Base-by-base conservation (phyloP, 1,140 invertebrate genomes). In the Lithobius niger region DNA sequence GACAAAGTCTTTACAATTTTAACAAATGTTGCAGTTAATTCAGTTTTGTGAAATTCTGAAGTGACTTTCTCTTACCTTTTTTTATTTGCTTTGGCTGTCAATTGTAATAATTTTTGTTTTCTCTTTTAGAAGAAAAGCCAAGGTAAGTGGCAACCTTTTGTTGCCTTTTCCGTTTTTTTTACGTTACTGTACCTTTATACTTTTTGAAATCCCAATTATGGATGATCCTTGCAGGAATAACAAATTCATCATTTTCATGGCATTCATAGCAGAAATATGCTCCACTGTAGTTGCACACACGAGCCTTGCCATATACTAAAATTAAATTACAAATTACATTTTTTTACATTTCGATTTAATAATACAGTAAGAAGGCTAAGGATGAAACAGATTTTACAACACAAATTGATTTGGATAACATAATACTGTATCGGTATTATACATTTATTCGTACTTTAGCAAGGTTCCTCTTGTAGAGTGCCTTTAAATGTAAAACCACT, bases 181-280 rank as follows among this genome's bases (percentile, higher is more conserved):
- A n/a, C n/a, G n/a, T n/a, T 50, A 27, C 13, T 16, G 10, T 27
- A 19, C 94, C 84, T 53, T 79, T 73, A 69, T 92, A 88, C 58
- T 79, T 78, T 59, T 81, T 82, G 63, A 95, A 89, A 69, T 97
- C 92, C 91, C 92, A 97, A 68, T 97, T 96, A 64, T 89, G 82
- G 44, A 97, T 77, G 22, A 97, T 82, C 53, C 84, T 71, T 1
- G 91, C 82, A 13, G 94, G 93, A 60, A 97, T 90, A n/a, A 82
- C 71, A 59, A 81, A 82, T 42, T 81, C 77, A 61, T 87, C 84
- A 57, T 80, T 73, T 48, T 82, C 77, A 80, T 94, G 91, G 66
- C 94, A 97, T 52, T 80, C 80, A 52, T 76, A 74, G 67, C 93
- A 97, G 67, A 83, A 97, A 69, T 92, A 94, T 59, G 80, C 74